Base-by-base conservation (phyloP, 1,140 invertebrate genomes). In the Drosophila sturtevanti region DNA sequence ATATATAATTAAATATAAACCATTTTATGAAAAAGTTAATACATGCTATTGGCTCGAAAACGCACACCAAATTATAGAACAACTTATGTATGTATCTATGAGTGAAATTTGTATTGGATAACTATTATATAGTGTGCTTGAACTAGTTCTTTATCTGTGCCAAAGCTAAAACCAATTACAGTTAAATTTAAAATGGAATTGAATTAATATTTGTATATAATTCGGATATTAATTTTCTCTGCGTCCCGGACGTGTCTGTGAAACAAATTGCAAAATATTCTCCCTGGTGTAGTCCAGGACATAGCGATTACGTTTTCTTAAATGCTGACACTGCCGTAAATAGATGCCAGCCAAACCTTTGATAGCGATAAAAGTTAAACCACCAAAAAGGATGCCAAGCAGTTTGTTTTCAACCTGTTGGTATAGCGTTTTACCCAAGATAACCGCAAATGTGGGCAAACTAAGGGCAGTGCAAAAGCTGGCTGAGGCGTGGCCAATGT, bases 401-500 rank as follows among this genome's bases (percentile, higher is more conserved):
- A 64, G 1, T 24, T 54, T 73, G 60, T 63, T 77, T 6, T 54
- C 27, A 9, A 80, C 0, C 9, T 51, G 58, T 21, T 51, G 34
- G 6, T 60, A 89, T 0, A 89, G 24, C 0, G 55, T 68, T 11
- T 65, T 63, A 0, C 84, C 77, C 5, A 89, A 52, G 9, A 87
- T 11, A 7, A 77, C 65, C 9, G 79, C 61, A 6, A 80, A 68
- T 16, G 63, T 78, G 67, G 84, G 84, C 59, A 89, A 35, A 21
- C 85, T 70, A 5, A 89, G 80, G 5, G 85, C 80, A 0, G 56
- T 69, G 14, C 69, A 73, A 24, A 89, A 74, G 24, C 72, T 72
- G 5, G 58, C 48, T 1, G 77, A 65, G 9, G 64, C 63, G 9
- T 65, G 70, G 2, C 66, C 77, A 14, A 89, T 48, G 14, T 65